Base-by-base conservation (phyloP, 2,797 vertebrate species). In the Arnoldichthys spilopterus region DNA sequence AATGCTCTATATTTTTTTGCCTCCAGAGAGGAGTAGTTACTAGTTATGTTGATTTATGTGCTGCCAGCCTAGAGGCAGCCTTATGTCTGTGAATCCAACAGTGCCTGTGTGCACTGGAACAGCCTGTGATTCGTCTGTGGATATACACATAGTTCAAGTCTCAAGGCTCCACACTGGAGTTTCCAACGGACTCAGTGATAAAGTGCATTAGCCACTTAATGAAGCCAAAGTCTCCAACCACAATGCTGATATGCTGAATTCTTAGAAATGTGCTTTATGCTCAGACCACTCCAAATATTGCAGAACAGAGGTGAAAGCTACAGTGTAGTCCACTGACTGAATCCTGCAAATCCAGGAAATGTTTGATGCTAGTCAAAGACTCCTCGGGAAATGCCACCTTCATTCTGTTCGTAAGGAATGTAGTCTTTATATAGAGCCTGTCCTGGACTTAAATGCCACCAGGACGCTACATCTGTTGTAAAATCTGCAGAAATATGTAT, bases 181-280 rank as follows among this genome's bases (percentile, higher is more conserved):
- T 51, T n/a, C n/a, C n/a, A n/a, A n/a, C n/a, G 37, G 53, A 66
- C 47, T 53, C 9, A 34, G 61, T 40, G 6, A 66, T 80, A 84
- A 82, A 84, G 77, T 77, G 72, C 80, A 80, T 61, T 6, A 34
- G 67, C 66, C 76, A 59, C 58, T n/a, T 56, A 68, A 32, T 64
- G 54, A 28, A 45, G 3, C 74, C 40, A 73, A 77, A n/a, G 54
- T 59, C 59, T 47, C 5, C 11, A 4, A 37, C 49, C n/a, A 34
- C n/a, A 56, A 37, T 2, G 6, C 24, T 9, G 22, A 37, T 61
- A 75, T 80, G 59, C 22, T 28, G 53, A 45, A 3, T 13, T 53
- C 24, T 9, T 64, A 1, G 24, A 11, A 61, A 51, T 43, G 72
- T 61, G 53, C 72, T 54, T 68, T 12, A 49, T 69, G 30, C 20